phyloP scores from a whole-genome alignment of 1,140 invertebrate species.

The Cherax quadricarinatus region DNA sequence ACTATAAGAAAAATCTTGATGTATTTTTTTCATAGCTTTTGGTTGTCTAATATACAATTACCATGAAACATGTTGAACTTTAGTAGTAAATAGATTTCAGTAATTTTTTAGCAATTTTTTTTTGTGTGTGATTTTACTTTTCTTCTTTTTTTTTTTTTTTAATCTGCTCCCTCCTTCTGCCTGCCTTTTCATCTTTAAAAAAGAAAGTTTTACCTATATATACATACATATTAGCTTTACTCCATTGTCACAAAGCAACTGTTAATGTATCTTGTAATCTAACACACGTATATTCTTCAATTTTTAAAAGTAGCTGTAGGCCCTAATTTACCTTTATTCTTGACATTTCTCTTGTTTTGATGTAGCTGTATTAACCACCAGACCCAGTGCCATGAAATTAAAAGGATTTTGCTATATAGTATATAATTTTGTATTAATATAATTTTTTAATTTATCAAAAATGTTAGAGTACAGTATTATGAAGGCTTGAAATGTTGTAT shows the following conservation, averaged over 20 bases:
- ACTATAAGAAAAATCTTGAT: neutral
- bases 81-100: neutral
- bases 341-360: slow-evolving; percentile 16
- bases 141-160: slow-evolving; percentile 44
- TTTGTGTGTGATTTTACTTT: slow-evolving; percentile 10
- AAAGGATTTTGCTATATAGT: too few species aligned
- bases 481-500: too few species aligned
- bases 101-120: neutral
- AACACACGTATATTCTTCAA: neutral
- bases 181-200: slow-evolving; percentile 44
- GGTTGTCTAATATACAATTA: neutral
- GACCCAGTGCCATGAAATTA: neutral
- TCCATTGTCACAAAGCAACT: neutral
- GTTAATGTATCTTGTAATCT: slow-evolving; percentile 2
- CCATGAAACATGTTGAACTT: neutral
- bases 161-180: slow-evolving; percentile 52
- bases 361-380: slow-evolving; percentile 1
- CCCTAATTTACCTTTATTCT: slow-evolving; percentile 8
- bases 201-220: neutral
- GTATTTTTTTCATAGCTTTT: neutral
- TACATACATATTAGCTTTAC: slow-evolving; percentile 7
- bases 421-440: too few species aligned
- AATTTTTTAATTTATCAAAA: too few species aligned
- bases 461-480: too few species aligned
- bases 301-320: slow-evolving; percentile 37